Evolutionary conservation across 2,113 vertebrate genomes (phyloP), one percentile per base, ranked within the genome.

Genomic region (Ptychochromis oligacanthus): DNA sequence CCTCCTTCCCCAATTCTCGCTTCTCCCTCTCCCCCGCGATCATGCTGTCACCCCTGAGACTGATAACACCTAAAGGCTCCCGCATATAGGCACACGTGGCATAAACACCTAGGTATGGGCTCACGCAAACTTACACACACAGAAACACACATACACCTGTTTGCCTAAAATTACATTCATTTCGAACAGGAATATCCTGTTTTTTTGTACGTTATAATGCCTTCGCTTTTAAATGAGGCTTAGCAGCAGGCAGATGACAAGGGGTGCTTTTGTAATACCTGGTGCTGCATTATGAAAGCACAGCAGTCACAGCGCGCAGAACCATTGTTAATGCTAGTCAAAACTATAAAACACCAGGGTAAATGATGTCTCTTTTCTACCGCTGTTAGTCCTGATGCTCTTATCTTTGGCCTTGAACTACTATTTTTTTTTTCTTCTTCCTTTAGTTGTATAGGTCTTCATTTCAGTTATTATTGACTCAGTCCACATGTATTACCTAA

Each of bases 401-500:
- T 92, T 90, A 88, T 80, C 64, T 58, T 40, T 43, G 55, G 40
- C 36, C 80, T 52, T 86, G 36, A 85, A 84, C 72, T 75, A 57
- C 77, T 65, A 75, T 72, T 28, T 58, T 87, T 74, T 49, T 59
- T 13, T 70, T 49, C 28, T 58, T 87, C 70, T 64, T 59, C 72
- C 56, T 26, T 64, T 36, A 49, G 79, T 88, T 89, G 59, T 80
- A 46, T 85, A 52, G 65, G 80, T 87, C 84, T 89, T 86, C 80
- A 81, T 92, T 81, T 90, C 84, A 88, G 92, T 92, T 93, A 87
- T 89, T 75, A 87, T 86, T 31, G 49, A 80, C 70, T 80, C 57
- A 60, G 77, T 92, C 91, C 87, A 82, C 93, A 87, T 80, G 76
- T 80, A 86, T 92, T 90, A 89, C 58, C 87, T 82, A 90, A 92